phyloP scores from a whole-genome alignment of 2,797 vertebrate species.

The Parauchenoglanis punctatus region DNA sequence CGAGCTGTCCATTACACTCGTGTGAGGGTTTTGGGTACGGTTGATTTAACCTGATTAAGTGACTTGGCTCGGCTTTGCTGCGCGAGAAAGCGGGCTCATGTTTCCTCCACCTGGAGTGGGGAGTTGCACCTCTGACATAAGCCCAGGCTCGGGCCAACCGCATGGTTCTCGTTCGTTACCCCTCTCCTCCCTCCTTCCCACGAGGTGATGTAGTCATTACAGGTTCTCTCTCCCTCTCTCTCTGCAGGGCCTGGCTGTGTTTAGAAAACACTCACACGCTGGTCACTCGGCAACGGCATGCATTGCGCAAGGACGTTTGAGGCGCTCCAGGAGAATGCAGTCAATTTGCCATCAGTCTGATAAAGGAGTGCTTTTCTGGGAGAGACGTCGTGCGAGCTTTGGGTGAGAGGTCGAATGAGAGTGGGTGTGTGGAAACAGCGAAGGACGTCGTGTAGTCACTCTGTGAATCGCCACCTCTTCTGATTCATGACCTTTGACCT shows the following conservation, averaged over 20 bases:
- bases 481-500: slow-evolving; percentile 23
- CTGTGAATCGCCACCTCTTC: slow-evolving; percentile 34
- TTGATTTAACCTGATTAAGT: slow-evolving; percentile 46
- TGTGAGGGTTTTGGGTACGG: slow-evolving; percentile 7
- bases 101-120: slow-evolving; percentile 41
- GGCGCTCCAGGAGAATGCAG: slow-evolving; percentile 9
- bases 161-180: slow-evolving; percentile 36
- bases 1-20: not conserved
- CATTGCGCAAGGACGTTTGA: slow-evolving; percentile 35
- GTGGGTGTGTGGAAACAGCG: not conserved
- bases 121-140: slow-evolving; percentile 36
- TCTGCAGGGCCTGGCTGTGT: slow-evolving; percentile 45
- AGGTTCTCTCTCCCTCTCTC: not conserved
- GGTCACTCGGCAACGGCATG: slow-evolving; percentile 51
- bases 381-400: not conserved
- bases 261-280: slow-evolving; percentile 37
- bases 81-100: not conserved
- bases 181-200: slow-evolving; percentile 32
- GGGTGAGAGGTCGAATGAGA: slow-evolving; percentile 35
- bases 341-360: slow-evolving; percentile 38
- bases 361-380: slow-evolving; percentile 34
- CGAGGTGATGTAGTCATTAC: slow-evolving; percentile 35
- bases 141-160: not conserved
- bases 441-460: slow-evolving; percentile 9
- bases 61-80: slow-evolving; percentile 9